A percentile compares a stretch with the other conserved stretches of the same genome.
Evolutionary conservation across 1,140 invertebrate species (phyloP).

Genomic region (Leptinotarsa defecta): DNA sequence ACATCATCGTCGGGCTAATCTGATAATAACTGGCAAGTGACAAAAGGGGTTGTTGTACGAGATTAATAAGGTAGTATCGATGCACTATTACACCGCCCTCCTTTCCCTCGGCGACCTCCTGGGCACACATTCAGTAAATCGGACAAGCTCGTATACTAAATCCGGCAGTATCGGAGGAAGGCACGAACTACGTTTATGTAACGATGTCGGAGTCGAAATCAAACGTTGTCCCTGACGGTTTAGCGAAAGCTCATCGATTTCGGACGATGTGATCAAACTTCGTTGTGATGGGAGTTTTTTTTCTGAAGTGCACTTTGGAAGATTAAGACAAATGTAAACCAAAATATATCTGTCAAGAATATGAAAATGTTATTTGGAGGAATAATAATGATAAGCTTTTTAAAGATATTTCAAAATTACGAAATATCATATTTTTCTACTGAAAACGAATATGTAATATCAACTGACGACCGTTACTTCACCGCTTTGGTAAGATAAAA

Average conservation of each 20-base stretch:
- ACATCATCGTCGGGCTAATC: slow-evolving; percentile 22
- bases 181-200: slow-evolving; percentile 20
- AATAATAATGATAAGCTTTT: too few species aligned
- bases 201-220: slow-evolving; percentile 10
- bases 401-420: too few species aligned
- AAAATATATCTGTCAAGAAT: too few species aligned
- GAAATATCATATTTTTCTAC: too few species aligned
- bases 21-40: slow-evolving; percentile 30
- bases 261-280: slow-evolving; percentile 10
- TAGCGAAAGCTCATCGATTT: slow-evolving; percentile 5
- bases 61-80: slow-evolving; percentile 24
- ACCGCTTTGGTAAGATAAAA: too few species aligned
- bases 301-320: neutral
- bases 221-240: slow-evolving; percentile 9
- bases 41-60: slow-evolving; percentile 29
- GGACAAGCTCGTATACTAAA: slow-evolving; percentile 3
- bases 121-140: neutral
- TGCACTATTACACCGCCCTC: slow-evolving; percentile 4
- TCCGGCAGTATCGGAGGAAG: neutral
- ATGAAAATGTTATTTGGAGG: too few species aligned
- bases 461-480: too few species aligned
- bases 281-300: neutral
- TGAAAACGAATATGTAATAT: too few species aligned
- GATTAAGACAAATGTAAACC: neutral
- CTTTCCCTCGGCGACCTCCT: neutral